Percentiles rank a stretch among this genome's conserved stretches.
phyloP scores from a whole-genome alignment of 2,888 invertebrate species.

The Portevinia maculata region DNA sequence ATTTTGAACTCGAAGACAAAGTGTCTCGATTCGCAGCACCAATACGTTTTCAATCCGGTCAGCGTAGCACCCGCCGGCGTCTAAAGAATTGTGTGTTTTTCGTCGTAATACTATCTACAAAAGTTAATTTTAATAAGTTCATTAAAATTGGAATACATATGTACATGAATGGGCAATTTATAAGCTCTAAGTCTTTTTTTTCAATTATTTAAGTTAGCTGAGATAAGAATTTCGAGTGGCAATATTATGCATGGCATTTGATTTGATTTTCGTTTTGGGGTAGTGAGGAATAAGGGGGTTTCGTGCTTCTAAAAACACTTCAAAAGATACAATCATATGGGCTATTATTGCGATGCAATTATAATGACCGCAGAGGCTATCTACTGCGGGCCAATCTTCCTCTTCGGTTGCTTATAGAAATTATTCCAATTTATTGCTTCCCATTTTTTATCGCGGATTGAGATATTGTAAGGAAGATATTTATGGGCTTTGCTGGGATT shows the following conservation, averaged over 20 bases:
- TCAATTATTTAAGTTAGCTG: neutral
- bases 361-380: constrained; percentile 50
- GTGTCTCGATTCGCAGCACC: constrained; percentile 40
- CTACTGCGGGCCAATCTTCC: constrained; percentile 31
- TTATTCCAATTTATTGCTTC: constrained; percentile 36
- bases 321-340: constrained; percentile 17
- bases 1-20: constrained; percentile 49
- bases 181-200: neutral
- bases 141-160: constrained; percentile 45
- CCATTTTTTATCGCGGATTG: constrained; percentile 2
- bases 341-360: constrained; percentile 57
- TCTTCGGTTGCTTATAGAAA: constrained; percentile 10
- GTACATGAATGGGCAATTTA: neutral
- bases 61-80: too few relatives aligned
- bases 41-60: neutral
- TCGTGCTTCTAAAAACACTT: constrained; percentile 15
- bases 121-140: constrained; percentile 46
- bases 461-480: neutral
- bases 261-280: constrained; percentile 7
- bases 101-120: constrained; percentile 31
- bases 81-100: constrained; percentile 14
- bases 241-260: constrained; percentile 38
- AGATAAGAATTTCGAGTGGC: constrained; percentile 45
- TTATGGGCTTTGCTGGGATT: constrained; percentile 12
- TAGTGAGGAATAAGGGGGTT: constrained; percentile 3